Evolutionary conservation across 2,113 vertebrate genomes (phyloP).

Genomic region (Passerina amoena): DNA sequence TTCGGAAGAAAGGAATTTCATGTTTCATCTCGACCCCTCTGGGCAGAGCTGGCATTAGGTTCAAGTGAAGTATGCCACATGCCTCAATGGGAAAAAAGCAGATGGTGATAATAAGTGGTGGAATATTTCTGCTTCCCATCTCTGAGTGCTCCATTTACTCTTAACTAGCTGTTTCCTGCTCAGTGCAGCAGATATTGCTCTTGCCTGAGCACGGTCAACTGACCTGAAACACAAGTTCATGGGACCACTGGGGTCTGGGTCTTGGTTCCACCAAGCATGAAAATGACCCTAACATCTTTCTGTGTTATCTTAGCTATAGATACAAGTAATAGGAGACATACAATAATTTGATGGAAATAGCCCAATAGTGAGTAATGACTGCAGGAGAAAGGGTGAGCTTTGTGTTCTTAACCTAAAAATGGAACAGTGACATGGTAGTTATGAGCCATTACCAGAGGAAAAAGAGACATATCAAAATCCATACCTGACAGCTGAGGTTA

Average conservation of each 20-base stretch:
- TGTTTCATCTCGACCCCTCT: constrained; percentile 4
- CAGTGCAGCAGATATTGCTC: background rate
- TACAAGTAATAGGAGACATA: background rate
- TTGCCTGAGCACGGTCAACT: background rate
- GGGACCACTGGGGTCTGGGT: background rate
- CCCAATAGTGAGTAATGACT: background rate
- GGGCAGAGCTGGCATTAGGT: constrained; percentile 13
- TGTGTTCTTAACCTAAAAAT: background rate
- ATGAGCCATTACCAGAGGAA: background rate
- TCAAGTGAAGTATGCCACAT: background rate
- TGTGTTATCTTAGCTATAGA: background rate
- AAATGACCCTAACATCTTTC: background rate
- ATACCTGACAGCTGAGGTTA: background rate
- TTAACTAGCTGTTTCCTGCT: constrained; percentile 9
- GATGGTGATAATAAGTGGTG: background rate
- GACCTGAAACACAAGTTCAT: background rate
- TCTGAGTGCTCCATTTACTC: constrained; percentile 28
- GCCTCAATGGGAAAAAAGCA: constrained; percentile 16
- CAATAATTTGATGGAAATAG: background rate
- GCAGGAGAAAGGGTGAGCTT: background rate
- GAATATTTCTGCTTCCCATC: constrained; percentile 26
- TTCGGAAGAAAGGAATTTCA: background rate
- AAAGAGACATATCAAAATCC: background rate
- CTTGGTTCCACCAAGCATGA: background rate
- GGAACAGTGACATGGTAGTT: background rate